phyloP scores from a whole-genome alignment of 1,140 invertebrate species.

The Lethrus apterus region DNA sequence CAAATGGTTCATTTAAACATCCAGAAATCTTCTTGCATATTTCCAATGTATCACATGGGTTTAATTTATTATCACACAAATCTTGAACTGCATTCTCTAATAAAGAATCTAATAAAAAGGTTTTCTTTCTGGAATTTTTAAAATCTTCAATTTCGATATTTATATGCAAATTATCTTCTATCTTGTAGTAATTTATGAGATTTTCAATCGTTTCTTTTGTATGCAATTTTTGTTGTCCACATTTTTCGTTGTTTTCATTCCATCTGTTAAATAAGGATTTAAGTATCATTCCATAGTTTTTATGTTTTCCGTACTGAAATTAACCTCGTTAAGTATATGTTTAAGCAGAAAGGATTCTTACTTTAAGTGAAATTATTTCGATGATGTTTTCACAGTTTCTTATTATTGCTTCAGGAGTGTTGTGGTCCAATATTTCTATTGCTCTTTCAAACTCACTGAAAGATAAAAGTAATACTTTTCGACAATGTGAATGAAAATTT shows the following conservation, averaged over 20 bases:
- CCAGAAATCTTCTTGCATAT: slow-evolving; percentile 13
- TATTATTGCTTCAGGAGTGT: slow-evolving; percentile 11
- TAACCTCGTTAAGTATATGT: neutral
- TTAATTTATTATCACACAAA: neutral
- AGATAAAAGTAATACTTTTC: slow-evolving; percentile 6
- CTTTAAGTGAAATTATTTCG: neutral
- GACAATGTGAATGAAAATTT: neutral
- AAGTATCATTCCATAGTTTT: too few species aligned
- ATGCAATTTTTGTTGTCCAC: neutral
- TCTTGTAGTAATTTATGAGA: neutral
- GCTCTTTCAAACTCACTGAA: slow-evolving; percentile 16
- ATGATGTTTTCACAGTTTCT: neutral
- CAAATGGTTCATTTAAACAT: slow-evolving; percentile 12
- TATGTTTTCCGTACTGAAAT: too few species aligned
- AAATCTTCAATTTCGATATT: slow-evolving; percentile 6
- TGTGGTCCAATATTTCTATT: slow-evolving; percentile 16
- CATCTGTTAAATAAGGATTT: neutral
- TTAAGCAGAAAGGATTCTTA: neutral
- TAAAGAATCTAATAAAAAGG: neutral
- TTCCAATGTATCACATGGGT: neutral
- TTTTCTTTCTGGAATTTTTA: neutral
- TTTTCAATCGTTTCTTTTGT: neutral
- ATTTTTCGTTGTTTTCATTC: too few species aligned
- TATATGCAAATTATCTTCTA: neutral
- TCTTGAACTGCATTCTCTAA: neutral